These are phyloP conservation scores for Erynnis tages DNA, from an alignment of 2,888 invertebrate species.

Conservation along the genomic window DNA sequence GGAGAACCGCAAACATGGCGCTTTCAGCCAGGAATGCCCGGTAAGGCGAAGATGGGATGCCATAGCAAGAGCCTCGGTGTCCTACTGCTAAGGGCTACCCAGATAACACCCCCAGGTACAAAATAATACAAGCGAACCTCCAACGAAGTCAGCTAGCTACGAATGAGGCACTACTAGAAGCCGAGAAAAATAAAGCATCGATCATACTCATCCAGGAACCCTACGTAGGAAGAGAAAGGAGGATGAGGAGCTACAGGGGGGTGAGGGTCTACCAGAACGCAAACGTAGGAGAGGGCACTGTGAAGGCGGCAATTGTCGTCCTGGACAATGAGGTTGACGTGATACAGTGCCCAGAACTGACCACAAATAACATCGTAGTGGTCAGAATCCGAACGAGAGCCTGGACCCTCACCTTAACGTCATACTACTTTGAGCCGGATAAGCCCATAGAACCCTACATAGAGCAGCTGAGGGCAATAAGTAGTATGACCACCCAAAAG, in stretches of 20 bases:
- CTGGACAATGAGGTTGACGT: constrained; percentile 8
- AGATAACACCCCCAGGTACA: no score
- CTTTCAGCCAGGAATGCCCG: no score
- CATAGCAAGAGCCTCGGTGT: no score
- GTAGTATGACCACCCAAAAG: background rate
- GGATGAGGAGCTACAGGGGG: constrained; percentile 5
- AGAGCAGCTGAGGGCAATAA: background rate
- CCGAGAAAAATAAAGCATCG: no score
- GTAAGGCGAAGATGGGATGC: no score
- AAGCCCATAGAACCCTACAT: background rate
- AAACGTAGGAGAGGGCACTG: constrained; percentile 1
- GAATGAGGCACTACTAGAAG: no score
- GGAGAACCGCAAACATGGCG: no score
- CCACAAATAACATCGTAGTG: no score
- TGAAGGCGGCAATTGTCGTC: constrained; percentile 20
- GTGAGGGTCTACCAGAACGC: constrained; percentile 14
- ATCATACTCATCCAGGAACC: no score
- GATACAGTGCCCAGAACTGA: constrained; percentile 7
- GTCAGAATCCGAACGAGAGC: background rate
- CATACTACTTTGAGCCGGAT: background rate
- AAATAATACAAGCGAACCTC: no score
- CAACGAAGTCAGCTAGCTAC: no score
- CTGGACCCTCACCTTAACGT: background rate
- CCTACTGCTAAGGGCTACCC: no score
- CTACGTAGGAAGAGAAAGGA: background rate